Evolutionary conservation across 2,113 vertebrate species (phyloP).

Genomic region (Albula glossodonta): DNA sequence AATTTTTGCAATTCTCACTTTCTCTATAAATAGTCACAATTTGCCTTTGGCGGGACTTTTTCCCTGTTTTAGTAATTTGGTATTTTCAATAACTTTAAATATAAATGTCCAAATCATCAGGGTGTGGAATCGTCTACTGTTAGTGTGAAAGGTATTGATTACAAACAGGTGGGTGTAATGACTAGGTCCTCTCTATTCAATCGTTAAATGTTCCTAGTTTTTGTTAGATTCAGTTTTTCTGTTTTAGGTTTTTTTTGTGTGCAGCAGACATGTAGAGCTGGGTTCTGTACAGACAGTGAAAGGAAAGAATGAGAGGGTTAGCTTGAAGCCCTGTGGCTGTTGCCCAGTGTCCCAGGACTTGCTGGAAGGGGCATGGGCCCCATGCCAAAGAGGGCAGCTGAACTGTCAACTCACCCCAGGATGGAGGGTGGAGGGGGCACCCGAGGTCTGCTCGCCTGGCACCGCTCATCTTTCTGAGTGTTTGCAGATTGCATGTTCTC

Average conservation of each 20-base stretch:
- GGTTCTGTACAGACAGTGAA: not conserved
- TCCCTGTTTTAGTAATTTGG: not conserved
- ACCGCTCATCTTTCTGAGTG: not conserved
- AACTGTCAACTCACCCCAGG: not conserved
- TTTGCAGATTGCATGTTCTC: not conserved
- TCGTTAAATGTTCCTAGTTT: not conserved
- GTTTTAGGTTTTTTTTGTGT: not conserved
- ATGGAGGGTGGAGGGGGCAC: not conserved
- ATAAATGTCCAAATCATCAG: too few relatives aligned
- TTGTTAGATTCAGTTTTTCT: not conserved
- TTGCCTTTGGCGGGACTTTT: not conserved
- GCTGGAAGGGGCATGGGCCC: not conserved
- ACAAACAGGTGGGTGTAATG: too few relatives aligned
- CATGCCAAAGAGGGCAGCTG: not conserved
- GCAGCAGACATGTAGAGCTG: not conserved
- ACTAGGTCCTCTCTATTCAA: too few relatives aligned
- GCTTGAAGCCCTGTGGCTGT: not conserved
- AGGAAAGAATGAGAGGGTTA: not conserved
- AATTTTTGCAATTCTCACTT: not conserved
- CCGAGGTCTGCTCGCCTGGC: not conserved
- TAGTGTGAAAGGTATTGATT: too few relatives aligned
- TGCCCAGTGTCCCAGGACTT: not conserved
- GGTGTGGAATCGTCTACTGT: too few relatives aligned
- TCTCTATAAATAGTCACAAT: not conserved
- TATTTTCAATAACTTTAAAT: not conserved